These are phyloP conservation scores for Cephus pulcher DNA, from an alignment of 2,888 invertebrate genomes.

Conservation along the genomic window DNA sequence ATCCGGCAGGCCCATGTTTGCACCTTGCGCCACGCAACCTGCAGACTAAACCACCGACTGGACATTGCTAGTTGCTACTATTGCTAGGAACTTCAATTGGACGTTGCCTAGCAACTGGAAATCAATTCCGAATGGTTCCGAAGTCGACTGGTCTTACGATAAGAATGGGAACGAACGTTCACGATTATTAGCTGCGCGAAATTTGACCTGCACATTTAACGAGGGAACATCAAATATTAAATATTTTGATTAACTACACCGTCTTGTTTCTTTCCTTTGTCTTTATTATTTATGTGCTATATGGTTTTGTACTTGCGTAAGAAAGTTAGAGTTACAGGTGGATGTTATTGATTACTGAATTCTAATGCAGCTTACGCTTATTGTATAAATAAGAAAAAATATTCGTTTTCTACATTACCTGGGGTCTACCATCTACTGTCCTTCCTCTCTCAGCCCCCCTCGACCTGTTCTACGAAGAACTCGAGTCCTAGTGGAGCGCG, in stretches of 20 bases:
- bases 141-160: constrained; percentile 19
- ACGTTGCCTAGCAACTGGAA: constrained; percentile 58
- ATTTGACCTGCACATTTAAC: not conserved
- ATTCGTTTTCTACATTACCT: no score
- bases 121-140: constrained; percentile 54
- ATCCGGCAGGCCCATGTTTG: constrained; percentile 57
- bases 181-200: constrained; percentile 4
- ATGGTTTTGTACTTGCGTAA: not conserved
- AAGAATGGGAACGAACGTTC: constrained; percentile 30
- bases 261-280: not conserved
- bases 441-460: no score
- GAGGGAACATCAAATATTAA: not conserved
- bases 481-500: no score
- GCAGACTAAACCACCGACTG: constrained; percentile 52
- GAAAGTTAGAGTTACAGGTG: not conserved
- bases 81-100: constrained; percentile 49
- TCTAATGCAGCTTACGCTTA: not conserved
- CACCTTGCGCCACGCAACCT: constrained; percentile 50
- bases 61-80: constrained; percentile 30
- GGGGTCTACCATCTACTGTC: no score
- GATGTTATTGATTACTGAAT: not conserved
- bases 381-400: no score
- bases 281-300: not conserved
- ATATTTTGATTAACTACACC: not conserved
- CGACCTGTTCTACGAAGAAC: no score